phyloP scores from a whole-genome alignment of 1,140 invertebrate genomes.

The Hycleus phaleratus region DNA sequence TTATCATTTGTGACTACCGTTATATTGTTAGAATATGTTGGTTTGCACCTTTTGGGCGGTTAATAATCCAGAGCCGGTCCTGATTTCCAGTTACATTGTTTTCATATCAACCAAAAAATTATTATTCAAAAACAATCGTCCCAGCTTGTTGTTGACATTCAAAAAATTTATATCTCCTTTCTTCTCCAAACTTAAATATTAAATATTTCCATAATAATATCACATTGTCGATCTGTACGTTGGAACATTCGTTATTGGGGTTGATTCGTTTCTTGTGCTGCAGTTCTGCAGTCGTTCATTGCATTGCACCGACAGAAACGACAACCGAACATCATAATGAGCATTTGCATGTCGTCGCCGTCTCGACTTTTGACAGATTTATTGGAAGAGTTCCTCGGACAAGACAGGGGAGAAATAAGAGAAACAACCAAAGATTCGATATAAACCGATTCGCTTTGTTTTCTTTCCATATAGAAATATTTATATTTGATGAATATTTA shows the following conservation, averaged over 20 bases:
- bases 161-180: neutral
- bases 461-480: too few relatives aligned
- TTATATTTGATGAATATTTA: too few relatives aligned
- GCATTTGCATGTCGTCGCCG: neutral
- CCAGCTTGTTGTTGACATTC: neutral
- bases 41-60: too few relatives aligned
- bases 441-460: too few relatives aligned
- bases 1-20: too few relatives aligned
- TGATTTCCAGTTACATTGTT: too few relatives aligned
- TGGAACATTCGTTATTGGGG: neutral
- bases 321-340: neutral
- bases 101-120: neutral
- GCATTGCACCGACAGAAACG: neutral
- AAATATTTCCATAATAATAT: neutral
- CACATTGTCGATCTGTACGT: neutral
- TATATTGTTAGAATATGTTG: too few relatives aligned
- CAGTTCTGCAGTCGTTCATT: neutral
- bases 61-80: too few relatives aligned
- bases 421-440: too few relatives aligned
- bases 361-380: neutral
- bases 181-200: neutral
- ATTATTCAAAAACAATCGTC: neutral
- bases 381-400: neutral
- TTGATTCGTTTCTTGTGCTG: neutral
- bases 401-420: too few relatives aligned